A percentile compares a stretch with the other conserved stretches of the same genome.
phyloP scores from a whole-genome alignment of 2,888 invertebrate genomes.

The Proisotoma minuta region DNA sequence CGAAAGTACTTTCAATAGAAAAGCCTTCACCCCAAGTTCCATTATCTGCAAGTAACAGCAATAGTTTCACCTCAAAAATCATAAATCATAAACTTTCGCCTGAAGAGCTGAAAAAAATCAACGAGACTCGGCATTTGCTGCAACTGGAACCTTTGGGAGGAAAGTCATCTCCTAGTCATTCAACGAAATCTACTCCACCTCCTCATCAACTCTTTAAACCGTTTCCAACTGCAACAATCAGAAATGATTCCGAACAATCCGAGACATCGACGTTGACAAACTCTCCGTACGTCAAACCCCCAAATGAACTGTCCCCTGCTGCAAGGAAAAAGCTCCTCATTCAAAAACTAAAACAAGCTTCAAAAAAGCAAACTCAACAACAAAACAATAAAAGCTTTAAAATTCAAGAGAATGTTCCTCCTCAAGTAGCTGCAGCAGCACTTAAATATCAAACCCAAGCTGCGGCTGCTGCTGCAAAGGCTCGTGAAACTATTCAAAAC shows the following conservation, averaged over 20 bases:
- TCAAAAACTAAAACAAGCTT: constrained; percentile 6
- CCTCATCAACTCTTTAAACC: too few relatives aligned
- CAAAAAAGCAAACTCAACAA: background rate
- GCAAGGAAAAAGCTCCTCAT: background rate
- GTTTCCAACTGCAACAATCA: background rate
- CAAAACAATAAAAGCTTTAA: background rate
- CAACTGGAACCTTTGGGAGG: constrained; percentile 28
- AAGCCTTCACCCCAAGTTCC: background rate
- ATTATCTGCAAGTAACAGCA: too few relatives aligned
- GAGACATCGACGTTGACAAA: background rate
- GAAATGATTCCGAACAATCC: background rate
- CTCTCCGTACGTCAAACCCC: constrained; percentile 19
- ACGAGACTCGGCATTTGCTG: constrained; percentile 27
- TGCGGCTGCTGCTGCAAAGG: background rate
- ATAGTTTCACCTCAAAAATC: background rate
- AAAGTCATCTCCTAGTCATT: constrained; percentile 2
- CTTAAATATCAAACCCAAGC: constrained; percentile 10
- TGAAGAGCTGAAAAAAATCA: constrained; percentile 20
- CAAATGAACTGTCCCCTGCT: constrained; percentile 8
- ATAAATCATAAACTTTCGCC: background rate
- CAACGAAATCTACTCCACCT: background rate
- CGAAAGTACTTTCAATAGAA: too few relatives aligned
- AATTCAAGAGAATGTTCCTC: constrained; percentile 16
- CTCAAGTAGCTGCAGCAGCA: constrained; percentile 23
- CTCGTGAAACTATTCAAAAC: too few relatives aligned